Base-by-base conservation (phyloP, 2,797 vertebrate genomes). In the Neosilurus hyrtlii region DNA sequence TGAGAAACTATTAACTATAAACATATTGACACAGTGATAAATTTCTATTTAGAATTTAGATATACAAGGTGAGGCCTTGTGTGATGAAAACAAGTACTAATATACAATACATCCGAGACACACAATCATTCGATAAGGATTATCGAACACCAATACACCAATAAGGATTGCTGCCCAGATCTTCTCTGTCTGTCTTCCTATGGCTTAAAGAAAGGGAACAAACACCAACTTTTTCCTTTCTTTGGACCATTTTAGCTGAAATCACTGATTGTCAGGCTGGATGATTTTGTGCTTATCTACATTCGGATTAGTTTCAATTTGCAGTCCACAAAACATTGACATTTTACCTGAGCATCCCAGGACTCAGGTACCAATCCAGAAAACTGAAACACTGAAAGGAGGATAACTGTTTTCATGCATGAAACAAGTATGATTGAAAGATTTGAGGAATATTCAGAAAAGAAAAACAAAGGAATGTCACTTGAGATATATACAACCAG, bases 371-470 rank as follows among this genome's bases (percentile, higher is more conserved):
- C 77, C 61, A 52, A 75, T 88, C 86, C 88, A 91, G 94, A 92
- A 94, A 95, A 94, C 94, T 93, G 90, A 90, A 93, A 91, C 92
- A 94, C 88, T 91, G 86, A 91, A 92, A 89, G 88, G 90, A 94
- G 86, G 89, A 89, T 43, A 95, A 91, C 91, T 91, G 83, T 65
- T 65, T 86, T 85, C 96, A 96, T 96, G 96, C 96, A 95, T 85
- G 90, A 89, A 92, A 90, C 86, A 91, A 89, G 65, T 35, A 70
- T 66, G 65, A 57, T 20, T 35, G 49, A 43, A 62, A 52, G 15
- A 61, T 57, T 20, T 24, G 8, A 77, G 10, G 43, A 75, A 63
- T 56, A 63, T 56, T 52, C 56, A 72, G 26, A 54, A 56, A 62
- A 16, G 18, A 52, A 83, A 90, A 75, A 83, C 67, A 82, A 86